Evolutionary conservation across 2,113 vertebrate genomes (phyloP), one percentile per base, ranked within the genome.

Genomic region (Eleginops maclovinus): DNA sequence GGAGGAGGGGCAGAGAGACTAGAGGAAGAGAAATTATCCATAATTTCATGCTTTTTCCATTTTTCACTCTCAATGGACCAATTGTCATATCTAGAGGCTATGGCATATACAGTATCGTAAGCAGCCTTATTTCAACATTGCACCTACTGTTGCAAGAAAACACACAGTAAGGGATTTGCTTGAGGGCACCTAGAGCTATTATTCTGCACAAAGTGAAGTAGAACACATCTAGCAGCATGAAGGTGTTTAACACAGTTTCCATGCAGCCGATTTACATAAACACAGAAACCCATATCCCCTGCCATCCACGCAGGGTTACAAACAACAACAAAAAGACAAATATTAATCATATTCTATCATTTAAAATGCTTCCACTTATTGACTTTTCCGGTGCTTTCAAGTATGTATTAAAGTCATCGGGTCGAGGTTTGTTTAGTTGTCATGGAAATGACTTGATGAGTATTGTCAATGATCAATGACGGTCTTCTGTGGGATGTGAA

Each of bases 21-120:
- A n/a, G 17, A 47, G 9, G 15, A 4, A 13, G 28, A 53, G 36
- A 71, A 41, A 69, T 66, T 8, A 72, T 64, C 12, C 53, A 51
- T 26, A 65, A 75, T 72, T 76, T 88, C 41, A 76, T 59, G 44
- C 53, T 44, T 78, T 75, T 79, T 72, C 3, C 40, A 13, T 66
- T 58, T 82, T 46, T 69, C 21, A 4, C 41, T 70, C 53, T 59
- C 46, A 28, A 11, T 28, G 17, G 68, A 19, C 40, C 53, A 31
- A 12, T 54, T 62, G 43, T 28, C 16, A 58, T 50, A 44, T 15
- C 72, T 36, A 60, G 3, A 44, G 64, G 75, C 77, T 22, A 7
- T 21, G 16, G 47, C 13, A 66, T 31, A 40, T 31, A 31, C 8
- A 31, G n/a, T n/a, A n/a, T 2, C 24, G 72, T 14, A 61, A 31